phyloP scores from a whole-genome alignment of 2,113 vertebrate species.

The Erythrolamprus reginae region DNA sequence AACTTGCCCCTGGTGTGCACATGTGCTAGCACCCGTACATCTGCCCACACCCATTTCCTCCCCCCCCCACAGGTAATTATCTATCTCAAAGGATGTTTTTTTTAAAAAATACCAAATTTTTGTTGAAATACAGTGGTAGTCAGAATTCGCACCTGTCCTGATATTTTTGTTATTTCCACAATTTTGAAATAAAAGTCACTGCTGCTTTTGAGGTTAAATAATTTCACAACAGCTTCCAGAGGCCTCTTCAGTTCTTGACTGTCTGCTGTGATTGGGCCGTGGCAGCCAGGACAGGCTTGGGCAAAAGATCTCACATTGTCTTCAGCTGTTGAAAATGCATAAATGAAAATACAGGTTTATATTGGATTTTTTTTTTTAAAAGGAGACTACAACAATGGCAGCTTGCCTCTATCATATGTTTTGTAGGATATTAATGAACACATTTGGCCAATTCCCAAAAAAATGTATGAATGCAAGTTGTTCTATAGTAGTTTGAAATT shows the following conservation, averaged over 20 bases:
- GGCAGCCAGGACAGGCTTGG: slow-evolving; percentile 9
- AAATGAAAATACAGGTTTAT: background rate
- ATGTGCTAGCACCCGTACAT: no score
- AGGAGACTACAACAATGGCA: background rate
- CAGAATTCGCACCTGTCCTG: slow-evolving; percentile 58
- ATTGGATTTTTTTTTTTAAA: background rate
- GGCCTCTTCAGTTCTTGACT: slow-evolving; percentile 46
- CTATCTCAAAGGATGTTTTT: background rate
- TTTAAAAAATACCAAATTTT: background rate
- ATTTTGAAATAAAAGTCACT: slow-evolving; percentile 58
- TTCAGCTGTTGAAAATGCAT: background rate
- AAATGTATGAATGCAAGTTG: background rate
- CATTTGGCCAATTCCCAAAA: background rate
- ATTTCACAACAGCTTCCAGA: slow-evolving; percentile 46
- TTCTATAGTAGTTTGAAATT: background rate
- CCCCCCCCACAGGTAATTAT: no score
- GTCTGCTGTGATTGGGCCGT: background rate
- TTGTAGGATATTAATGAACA: background rate
- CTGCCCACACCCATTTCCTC: no score
- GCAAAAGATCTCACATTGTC: background rate
- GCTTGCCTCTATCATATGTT: background rate
- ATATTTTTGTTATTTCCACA: slow-evolving; percentile 35
- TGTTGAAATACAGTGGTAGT: background rate
- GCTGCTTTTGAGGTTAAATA: slow-evolving; percentile 48
- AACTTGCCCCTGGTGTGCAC: no score